phyloP scores from a whole-genome alignment of 2,888 invertebrate species.

The Ormyrus pomaceus region DNA sequence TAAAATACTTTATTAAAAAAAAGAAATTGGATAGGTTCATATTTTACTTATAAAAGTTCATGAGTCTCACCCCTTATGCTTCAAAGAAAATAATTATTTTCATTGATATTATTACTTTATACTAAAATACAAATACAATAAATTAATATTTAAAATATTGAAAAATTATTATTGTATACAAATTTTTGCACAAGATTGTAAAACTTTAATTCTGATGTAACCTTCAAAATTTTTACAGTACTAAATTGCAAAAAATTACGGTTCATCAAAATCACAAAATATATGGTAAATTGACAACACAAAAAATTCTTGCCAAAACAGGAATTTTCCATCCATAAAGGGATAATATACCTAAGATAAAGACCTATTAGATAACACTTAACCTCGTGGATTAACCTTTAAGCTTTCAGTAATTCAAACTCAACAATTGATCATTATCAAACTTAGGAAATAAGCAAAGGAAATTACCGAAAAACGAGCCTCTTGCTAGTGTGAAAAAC shows the following conservation, averaged over 20 bases:
- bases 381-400: slow-evolving; percentile 59
- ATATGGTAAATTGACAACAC: neutral
- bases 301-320: neutral
- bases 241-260: too few species aligned
- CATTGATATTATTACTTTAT: too few species aligned
- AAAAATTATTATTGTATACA: too few species aligned
- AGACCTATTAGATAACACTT: slow-evolving; percentile 61
- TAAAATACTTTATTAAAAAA: too few species aligned
- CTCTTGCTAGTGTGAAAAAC: slow-evolving; percentile 75
- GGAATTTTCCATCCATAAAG: too few species aligned
- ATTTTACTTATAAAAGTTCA: too few species aligned
- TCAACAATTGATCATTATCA: slow-evolving; percentile 1
- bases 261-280: neutral
- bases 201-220: neutral
- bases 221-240: neutral
- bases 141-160: too few species aligned
- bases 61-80: too few species aligned
- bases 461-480: slow-evolving; percentile 76
- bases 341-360: neutral
- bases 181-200: too few species aligned
- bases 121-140: too few species aligned
- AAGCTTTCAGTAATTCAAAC: neutral
- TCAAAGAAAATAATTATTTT: too few species aligned
- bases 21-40: too few species aligned
- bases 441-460: neutral